Percentiles rank a stretch among this genome's conserved stretches.
Conservation (phyloP, 2,888 invertebrate genomes). For the Ischnus inquisitorius region DNA sequence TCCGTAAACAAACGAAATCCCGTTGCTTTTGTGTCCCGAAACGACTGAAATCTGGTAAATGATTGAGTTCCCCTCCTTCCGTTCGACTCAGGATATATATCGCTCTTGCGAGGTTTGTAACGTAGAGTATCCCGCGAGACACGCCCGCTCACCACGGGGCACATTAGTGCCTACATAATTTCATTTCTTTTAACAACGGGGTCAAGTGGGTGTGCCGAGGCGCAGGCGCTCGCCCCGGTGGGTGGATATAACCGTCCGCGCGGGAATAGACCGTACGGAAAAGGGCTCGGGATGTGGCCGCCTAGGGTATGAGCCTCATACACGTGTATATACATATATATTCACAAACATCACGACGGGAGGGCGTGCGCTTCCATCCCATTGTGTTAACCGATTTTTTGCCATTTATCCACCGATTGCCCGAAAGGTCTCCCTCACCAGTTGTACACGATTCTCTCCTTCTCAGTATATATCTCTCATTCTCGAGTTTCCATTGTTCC, state of each 20-base stretch:
- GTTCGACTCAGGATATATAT: not conserved
- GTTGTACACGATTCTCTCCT: slow-evolving; percentile 73
- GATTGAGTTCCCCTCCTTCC: slow-evolving; percentile 35
- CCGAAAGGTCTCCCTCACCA: slow-evolving; percentile 78
- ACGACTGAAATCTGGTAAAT: slow-evolving; percentile 48
- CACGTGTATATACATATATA: slow-evolving; percentile 28
- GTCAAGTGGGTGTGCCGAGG: slow-evolving; percentile 79
- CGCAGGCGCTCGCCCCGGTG: slow-evolving; percentile 74
- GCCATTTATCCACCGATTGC: slow-evolving; percentile 75
- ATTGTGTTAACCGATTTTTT: slow-evolving; percentile 77
- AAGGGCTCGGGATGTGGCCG: slow-evolving; percentile 56
- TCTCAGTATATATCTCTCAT: slow-evolving; percentile 19
- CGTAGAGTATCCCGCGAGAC: slow-evolving; percentile 34
- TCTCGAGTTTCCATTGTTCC: slow-evolving; percentile 79
- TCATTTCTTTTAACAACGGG: slow-evolving; percentile 78
- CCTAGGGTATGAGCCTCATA: slow-evolving; percentile 53
- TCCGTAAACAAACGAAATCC: not conserved
- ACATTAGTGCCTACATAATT: slow-evolving; percentile 79
- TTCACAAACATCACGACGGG: slow-evolving; percentile 54
- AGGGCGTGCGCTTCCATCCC: slow-evolving; percentile 77
- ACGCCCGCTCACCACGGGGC: slow-evolving; percentile 67
- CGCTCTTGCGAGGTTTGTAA: slow-evolving; percentile 29
- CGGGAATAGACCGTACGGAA: slow-evolving; percentile 58
- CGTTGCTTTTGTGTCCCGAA: not conserved
- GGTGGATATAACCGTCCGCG: slow-evolving; percentile 69